Percentiles rank a stretch among this genome's conserved stretches.
Evolutionary conservation across 2,797 vertebrate species (phyloP).

Genomic region (Pelodytes ibericus): DNA sequence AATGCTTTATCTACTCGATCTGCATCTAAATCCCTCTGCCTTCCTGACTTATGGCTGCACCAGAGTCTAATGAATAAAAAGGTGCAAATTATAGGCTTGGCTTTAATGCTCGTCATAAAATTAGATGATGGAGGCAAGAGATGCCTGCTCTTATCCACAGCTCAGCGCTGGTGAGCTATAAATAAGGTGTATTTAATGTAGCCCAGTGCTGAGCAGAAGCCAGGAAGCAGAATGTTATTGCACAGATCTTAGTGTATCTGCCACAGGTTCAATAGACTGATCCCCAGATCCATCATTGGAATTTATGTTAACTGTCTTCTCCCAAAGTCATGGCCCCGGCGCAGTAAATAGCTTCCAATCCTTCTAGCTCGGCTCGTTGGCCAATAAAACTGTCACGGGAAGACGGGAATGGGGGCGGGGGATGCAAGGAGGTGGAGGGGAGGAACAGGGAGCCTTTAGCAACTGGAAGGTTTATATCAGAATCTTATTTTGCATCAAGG

Average conservation of each 20-base stretch:
- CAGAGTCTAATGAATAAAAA: slow-evolving; percentile 86
- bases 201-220: slow-evolving; percentile 71
- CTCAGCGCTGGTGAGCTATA: slow-evolving; percentile 76
- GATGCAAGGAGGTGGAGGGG: slow-evolving; percentile 42
- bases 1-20: slow-evolving; percentile 86
- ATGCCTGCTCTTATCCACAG: slow-evolving; percentile 81
- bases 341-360: slow-evolving; percentile 86
- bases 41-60: slow-evolving; percentile 87
- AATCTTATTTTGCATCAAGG: too few species aligned
- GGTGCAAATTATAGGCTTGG: slow-evolving; percentile 81
- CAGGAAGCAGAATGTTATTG: slow-evolving; percentile 72
- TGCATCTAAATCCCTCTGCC: slow-evolving; percentile 81
- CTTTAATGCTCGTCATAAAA: slow-evolving; percentile 95
- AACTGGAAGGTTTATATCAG: too few species aligned
- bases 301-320: slow-evolving; percentile 90
- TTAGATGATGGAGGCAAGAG: slow-evolving; percentile 91
- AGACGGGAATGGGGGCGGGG: slow-evolving; percentile 71
- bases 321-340: slow-evolving; percentile 77
- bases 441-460: slow-evolving; percentile 60
- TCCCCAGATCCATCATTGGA: slow-evolving; percentile 80
- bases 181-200: slow-evolving; percentile 88
- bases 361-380: slow-evolving; percentile 78
- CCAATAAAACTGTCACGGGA: slow-evolving; percentile 87
- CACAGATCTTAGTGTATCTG: slow-evolving; percentile 75
- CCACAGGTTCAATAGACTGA: slow-evolving; percentile 80